A percentile compares a stretch with the other conserved stretches of the same genome.
phyloP scores from a whole-genome alignment of 2,113 vertebrate species.

The Rhagologus leucostigma region DNA sequence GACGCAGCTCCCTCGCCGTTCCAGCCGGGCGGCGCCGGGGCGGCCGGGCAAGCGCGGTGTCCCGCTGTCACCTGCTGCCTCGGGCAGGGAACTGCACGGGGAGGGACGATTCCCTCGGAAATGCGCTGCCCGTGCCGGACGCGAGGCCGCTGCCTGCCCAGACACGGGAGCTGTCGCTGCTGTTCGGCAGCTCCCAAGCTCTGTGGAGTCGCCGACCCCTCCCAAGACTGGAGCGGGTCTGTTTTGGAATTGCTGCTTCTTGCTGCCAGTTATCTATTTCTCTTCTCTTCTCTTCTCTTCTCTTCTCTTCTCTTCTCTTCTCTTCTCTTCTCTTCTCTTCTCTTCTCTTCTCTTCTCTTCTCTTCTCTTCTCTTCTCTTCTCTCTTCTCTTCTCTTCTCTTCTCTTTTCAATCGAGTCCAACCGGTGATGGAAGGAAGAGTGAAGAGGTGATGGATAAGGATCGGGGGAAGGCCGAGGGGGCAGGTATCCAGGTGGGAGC shows the following conservation, averaged over 20 bases:
- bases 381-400: too few species aligned
- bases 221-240: fast-evolving
- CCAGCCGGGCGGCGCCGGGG: too few species aligned
- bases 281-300: too few species aligned
- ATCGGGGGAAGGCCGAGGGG: neutral
- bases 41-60: neutral
- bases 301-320: too few species aligned
- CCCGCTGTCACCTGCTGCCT: neutral
- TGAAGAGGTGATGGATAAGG: neutral
- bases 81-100: neutral
- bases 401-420: neutral
- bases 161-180: fast-evolving
- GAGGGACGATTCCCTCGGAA: fast-evolving
- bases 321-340: too few species aligned
- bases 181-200: fast-evolving
- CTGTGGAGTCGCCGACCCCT: neutral
- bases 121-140: fast-evolving
- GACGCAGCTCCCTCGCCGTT: too few species aligned
- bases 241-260: neutral
- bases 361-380: too few species aligned
- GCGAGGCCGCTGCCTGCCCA: fast-evolving
- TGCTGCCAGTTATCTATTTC: neutral
- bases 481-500: neutral
- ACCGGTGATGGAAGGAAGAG: neutral
- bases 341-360: too few species aligned